phyloP scores from a whole-genome alignment of 2,797 vertebrate genomes.

The Synaphobranchus kaupii region DNA sequence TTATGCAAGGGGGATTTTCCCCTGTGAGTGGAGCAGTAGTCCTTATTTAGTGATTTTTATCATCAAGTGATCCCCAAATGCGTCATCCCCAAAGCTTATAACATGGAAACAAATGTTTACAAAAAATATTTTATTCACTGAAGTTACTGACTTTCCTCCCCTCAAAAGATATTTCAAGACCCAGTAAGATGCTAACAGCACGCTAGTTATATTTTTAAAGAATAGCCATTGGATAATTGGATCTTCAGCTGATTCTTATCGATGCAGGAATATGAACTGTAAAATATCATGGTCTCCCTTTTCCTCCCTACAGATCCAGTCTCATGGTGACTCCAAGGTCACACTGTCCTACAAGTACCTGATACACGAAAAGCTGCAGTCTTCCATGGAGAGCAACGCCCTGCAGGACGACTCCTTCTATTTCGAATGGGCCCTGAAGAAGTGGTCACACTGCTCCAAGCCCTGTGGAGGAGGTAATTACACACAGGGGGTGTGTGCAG shows the following conservation, averaged over 20 bases:
- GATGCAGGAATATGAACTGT: neutral
- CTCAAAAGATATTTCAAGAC: neutral
- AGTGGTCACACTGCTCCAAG: conserved; percentile 93
- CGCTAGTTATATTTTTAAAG: neutral
- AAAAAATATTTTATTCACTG: neutral
- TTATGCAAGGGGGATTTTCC: neutral
- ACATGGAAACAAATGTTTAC: neutral
- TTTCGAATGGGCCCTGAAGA: conserved; percentile 94
- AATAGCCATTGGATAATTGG: neutral
- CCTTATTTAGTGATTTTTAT: too few species aligned
- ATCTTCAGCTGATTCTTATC: neutral
- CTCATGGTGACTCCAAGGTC: conserved; percentile 80
- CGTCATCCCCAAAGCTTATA: neutral
- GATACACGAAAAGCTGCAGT: conserved; percentile 87
- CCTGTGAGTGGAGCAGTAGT: too few species aligned
- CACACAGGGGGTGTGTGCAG: neutral
- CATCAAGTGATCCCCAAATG: too few species aligned
- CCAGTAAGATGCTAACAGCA: neutral
- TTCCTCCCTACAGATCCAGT: conserved; percentile 75
- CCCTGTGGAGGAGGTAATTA: conserved; percentile 90
- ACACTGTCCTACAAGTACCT: conserved; percentile 94
- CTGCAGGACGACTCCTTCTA: conserved; percentile 84
- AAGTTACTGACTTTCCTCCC: neutral
- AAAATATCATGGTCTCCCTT: neutral
- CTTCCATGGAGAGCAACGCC: conserved; percentile 86